A percentile compares a stretch with the other conserved stretches of the same genome.
Evolutionary conservation across 2,797 vertebrate species (phyloP).

Genomic region (Novumbra hubbsi): DNA sequence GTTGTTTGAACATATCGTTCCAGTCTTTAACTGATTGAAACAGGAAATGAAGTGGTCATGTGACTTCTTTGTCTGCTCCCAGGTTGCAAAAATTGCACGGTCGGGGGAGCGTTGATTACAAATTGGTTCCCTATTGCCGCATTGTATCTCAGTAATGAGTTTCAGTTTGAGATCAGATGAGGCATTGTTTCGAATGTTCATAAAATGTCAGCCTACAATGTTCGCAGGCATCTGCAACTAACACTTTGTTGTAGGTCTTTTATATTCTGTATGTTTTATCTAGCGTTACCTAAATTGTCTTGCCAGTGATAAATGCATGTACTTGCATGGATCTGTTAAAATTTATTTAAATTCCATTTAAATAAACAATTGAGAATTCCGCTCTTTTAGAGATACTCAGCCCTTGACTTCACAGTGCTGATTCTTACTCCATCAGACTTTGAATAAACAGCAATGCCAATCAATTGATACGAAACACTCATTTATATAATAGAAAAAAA

Average conservation of each 20-base stretch:
- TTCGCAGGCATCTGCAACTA: too few relatives aligned
- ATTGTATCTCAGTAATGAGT: not conserved
- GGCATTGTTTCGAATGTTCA: not conserved
- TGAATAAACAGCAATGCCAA: not conserved
- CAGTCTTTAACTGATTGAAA: conserved; percentile 10
- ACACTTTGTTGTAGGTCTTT: too few relatives aligned
- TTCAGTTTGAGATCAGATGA: not conserved
- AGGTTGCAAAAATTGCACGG: not conserved
- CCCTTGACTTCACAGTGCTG: not conserved
- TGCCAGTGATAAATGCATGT: too few relatives aligned
- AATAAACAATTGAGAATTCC: not conserved
- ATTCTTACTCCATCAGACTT: not conserved
- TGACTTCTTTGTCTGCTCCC: conserved; percentile 25
- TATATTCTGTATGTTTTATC: too few relatives aligned
- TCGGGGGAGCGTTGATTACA: conserved; percentile 15
- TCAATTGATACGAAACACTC: not conserved
- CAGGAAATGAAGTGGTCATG: conserved; percentile 51
- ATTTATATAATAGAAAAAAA: not conserved
- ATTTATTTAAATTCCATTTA: too few relatives aligned
- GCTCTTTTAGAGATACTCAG: not conserved
- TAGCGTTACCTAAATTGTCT: too few relatives aligned
- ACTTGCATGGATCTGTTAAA: too few relatives aligned
- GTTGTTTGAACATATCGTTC: not conserved
- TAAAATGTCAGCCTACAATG: not conserved
- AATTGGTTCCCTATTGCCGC: not conserved